These are phyloP conservation scores for Oxygymnocypris stewartii DNA, from an alignment of 2,113 vertebrate species.

Conservation along the genomic window DNA sequence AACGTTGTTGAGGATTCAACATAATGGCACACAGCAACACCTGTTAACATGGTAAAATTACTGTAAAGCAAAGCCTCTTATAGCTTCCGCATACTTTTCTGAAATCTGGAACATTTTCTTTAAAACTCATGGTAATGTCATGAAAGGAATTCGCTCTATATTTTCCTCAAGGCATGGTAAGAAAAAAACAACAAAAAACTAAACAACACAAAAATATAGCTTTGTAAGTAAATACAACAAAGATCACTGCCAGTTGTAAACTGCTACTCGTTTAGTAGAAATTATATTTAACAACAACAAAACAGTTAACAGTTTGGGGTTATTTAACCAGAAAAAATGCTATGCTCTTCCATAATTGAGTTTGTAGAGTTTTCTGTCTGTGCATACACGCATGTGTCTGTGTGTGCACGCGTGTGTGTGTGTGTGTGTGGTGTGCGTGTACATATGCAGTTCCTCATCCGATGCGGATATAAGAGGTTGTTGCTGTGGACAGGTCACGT, in stretches of 20 bases:
- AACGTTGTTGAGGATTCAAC: too few species aligned
- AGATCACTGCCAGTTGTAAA: neutral
- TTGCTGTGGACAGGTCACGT: constrained; percentile 18
- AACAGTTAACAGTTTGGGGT: neutral
- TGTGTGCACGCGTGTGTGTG: neutral
- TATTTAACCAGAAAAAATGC: neutral
- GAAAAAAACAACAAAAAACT: neutral
- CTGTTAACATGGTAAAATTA: neutral
- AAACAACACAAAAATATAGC: too few species aligned
- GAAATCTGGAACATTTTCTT: neutral
- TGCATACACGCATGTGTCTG: neutral
- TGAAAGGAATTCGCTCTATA: neutral
- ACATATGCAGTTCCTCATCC: constrained; percentile 21
- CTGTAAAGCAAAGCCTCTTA: neutral
- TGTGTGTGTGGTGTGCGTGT: constrained; percentile 1
- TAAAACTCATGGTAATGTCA: neutral
- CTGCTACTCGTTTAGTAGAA: neutral
- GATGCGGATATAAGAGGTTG: neutral
- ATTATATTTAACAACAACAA: neutral
- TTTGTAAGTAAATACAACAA: neutral
- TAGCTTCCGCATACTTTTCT: neutral
- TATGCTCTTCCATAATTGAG: neutral
- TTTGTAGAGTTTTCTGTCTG: neutral
- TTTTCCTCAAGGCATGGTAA: neutral
- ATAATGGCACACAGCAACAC: too few species aligned